Percentiles rank a stretch among this genome's conserved stretches.
These are phyloP conservation scores for Turnix velox DNA, from an alignment of 2,113 vertebrate genomes.

Conservation along the genomic window DNA sequence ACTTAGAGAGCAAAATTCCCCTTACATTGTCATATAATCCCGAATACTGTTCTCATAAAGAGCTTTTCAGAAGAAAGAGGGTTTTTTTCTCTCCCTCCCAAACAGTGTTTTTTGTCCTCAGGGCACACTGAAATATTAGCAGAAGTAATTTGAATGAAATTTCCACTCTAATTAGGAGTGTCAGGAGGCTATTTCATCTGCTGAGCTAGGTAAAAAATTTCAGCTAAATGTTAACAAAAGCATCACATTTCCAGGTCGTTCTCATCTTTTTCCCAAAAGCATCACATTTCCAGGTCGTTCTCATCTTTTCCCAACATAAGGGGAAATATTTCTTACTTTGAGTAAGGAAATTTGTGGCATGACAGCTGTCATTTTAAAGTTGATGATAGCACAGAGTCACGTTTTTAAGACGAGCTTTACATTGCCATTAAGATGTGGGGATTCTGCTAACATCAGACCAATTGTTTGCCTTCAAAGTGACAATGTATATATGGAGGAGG, in stretches of 20 bases:
- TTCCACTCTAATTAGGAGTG: background rate
- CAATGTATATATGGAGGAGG: slow-evolving; percentile 6
- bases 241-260: background rate
- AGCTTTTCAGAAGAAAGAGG: background rate
- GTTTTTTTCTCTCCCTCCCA: background rate
- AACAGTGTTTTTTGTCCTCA: background rate
- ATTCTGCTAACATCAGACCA: background rate
- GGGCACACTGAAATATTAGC: background rate
- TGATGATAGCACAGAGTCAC: background rate
- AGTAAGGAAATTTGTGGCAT: background rate
- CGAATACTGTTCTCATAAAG: background rate
- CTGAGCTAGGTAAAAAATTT: background rate
- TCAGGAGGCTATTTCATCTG: background rate
- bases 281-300: background rate
- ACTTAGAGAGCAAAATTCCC: background rate
- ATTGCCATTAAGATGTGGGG: background rate
- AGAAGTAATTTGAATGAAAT: slow-evolving; percentile 17
- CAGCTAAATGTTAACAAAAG: background rate
- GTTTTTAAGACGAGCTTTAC: slow-evolving; percentile 23
- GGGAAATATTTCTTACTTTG: background rate
- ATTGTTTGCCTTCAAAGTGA: slow-evolving; percentile 17
- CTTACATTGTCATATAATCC: background rate
- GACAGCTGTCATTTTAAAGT: slow-evolving; percentile 43
- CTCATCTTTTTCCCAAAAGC: background rate
- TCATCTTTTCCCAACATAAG: background rate